These are phyloP conservation scores for Brachycybe producta DNA, from an alignment of 2,888 invertebrate species.

Conservation along the genomic window DNA sequence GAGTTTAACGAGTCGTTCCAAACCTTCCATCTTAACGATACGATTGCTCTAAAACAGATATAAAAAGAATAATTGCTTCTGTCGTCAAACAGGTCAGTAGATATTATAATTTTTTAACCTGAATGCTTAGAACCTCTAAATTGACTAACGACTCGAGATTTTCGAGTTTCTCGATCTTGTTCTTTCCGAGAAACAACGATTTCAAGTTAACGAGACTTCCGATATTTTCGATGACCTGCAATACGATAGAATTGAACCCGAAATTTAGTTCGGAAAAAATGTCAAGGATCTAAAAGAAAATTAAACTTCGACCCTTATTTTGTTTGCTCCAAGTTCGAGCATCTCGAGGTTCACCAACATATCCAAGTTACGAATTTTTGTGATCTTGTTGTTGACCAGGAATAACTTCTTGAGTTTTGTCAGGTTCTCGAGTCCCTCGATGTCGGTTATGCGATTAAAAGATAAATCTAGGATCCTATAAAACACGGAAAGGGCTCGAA, in stretches of 20 bases:
- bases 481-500: slow-evolving; percentile 6
- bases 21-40: slow-evolving; percentile 69
- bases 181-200: slow-evolving; percentile 80
- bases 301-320: slow-evolving; percentile 49
- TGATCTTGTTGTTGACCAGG: slow-evolving; percentile 78
- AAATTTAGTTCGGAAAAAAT: neutral
- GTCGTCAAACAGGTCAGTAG: neutral
- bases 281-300: too few relatives aligned
- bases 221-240: slow-evolving; percentile 71
- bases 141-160: slow-evolving; percentile 59
- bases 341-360: slow-evolving; percentile 63
- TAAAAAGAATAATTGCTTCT: neutral
- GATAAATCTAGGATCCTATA: slow-evolving; percentile 80
- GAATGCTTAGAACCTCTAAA: slow-evolving; percentile 69
- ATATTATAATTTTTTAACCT: slow-evolving; percentile 36
- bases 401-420: slow-evolving; percentile 66
- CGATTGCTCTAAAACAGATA: slow-evolving; percentile 55
- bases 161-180: slow-evolving; percentile 79
- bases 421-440: slow-evolving; percentile 65
- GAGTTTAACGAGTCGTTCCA: slow-evolving; percentile 57
- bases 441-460: slow-evolving; percentile 81
- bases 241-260: slow-evolving; percentile 23
- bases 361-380: slow-evolving; percentile 72
- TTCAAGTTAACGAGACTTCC: slow-evolving; percentile 58
- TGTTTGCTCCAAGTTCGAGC: slow-evolving; percentile 91